A percentile compares a stretch with the other conserved stretches of the same genome.
Conservation (phyloP, 2,113 vertebrate species). For the Siniperca knerii region DNA sequence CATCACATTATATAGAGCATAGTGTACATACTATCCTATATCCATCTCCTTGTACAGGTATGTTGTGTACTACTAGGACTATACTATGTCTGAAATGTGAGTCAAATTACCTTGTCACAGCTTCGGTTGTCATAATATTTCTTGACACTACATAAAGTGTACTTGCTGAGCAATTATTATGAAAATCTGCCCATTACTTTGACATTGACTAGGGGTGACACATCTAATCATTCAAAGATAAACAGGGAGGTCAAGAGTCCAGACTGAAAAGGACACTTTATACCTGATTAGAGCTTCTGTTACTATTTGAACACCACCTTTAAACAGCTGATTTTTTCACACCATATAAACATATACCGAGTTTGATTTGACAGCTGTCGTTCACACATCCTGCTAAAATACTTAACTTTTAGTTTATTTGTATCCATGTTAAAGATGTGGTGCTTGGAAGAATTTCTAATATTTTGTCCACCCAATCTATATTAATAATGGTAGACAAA, state of each 20-base stretch:
- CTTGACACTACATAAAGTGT: neutral
- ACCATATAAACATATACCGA: neutral
- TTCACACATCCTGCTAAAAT: neutral
- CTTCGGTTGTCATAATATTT: neutral
- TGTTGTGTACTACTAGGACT: no score
- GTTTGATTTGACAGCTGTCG: slow-evolving; percentile 7
- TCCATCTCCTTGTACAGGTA: neutral
- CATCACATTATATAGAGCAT: neutral
- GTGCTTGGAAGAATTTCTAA: neutral
- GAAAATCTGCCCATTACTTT: neutral
- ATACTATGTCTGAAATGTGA: neutral
- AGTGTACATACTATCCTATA: neutral
- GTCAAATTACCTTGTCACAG: neutral
- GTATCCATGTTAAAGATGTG: neutral
- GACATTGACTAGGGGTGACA: neutral
- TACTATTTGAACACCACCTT: neutral
- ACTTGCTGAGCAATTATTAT: neutral
- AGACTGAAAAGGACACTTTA: slow-evolving; percentile 6
- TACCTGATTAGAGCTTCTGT: neutral
- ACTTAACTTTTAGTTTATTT: neutral
- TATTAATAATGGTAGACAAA: neutral
- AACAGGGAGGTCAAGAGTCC: neutral
- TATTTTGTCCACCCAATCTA: neutral
- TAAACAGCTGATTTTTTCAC: neutral
- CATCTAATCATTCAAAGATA: neutral